Evolutionary conservation across 2,113 vertebrate species (phyloP).

Genomic region (Puffinus mauretanicus): DNA sequence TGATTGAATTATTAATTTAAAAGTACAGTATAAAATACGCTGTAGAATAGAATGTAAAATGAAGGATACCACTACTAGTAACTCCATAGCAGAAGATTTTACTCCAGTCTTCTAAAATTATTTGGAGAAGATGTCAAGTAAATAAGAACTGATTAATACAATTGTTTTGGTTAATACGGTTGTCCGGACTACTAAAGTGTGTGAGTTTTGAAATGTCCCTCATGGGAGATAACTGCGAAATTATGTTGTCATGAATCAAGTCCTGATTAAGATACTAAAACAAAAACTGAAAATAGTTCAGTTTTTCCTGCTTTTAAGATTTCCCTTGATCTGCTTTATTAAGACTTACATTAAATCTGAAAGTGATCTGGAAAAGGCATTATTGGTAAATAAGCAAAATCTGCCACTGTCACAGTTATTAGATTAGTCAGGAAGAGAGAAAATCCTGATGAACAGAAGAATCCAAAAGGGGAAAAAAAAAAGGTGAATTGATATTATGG

Average conservation of each 20-base stretch:
- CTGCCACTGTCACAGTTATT: background rate
- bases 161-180: background rate
- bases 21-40: background rate
- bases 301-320: background rate
- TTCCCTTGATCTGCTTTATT: background rate
- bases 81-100: background rate
- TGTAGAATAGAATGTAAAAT: background rate
- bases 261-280: background rate
- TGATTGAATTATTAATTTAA: background rate
- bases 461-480: background rate
- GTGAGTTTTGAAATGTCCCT: background rate
- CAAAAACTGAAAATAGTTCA: background rate
- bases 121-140: background rate
- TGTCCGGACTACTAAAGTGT: background rate
- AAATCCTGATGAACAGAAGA: background rate
- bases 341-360: background rate
- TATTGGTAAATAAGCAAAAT: background rate
- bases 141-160: constrained; percentile 2
- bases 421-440: background rate
- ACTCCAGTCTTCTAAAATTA: background rate
- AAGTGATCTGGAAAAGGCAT: background rate
- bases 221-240: background rate
- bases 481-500: background rate
- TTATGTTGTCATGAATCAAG: background rate
- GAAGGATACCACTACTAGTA: background rate